Base-by-base conservation (phyloP, 2,113 vertebrate species). In the Puntigrus tetrazona region DNA sequence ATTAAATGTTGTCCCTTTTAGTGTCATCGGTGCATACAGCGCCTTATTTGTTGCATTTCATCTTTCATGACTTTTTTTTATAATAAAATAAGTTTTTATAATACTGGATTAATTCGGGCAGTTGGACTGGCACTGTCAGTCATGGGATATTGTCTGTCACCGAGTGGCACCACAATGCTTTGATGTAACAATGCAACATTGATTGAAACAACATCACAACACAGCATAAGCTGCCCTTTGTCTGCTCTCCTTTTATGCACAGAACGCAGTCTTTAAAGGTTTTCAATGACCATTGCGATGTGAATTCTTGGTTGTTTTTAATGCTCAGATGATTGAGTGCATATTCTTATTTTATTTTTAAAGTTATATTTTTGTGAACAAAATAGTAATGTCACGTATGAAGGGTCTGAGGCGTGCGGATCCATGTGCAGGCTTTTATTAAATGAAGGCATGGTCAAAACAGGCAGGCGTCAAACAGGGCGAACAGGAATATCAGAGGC, bases 151-250 rank as follows among this genome's bases (percentile, higher is more conserved):
- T 45, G 84, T 80, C 82, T 86, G 89, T 82, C 89, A 77, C 90
- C 61, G 85, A 52, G 76, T 84, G 81, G 88, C 55, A 91, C 89
- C 81, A 20, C 8, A 61, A 85, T 84, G 34, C 76, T 79, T 63
- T 85, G 70, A 41, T 41, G 45, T 67, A 89, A 93, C 93, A 93
- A 92, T 91, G 86, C 82, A 65, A 69, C 38, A 29, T 85, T 78
- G 85, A 34, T 88, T 76, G 74, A 57, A 47, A 61, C 34, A 52
- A 41, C 50, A 76, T 36, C 57, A 65, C 41, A 50, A 31, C 31
- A 69, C 22, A 31, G 70, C 29, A 80, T 88, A 84, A 89, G 85
- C 57, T 78, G 41, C 59, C 83, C 83, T 57, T 92, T 91, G 88
- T 91, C 47, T 63, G 22, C 29, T 41, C 20, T 72, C 2, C 18